Evolutionary conservation across 2,888 invertebrate species (phyloP), one percentile per base, ranked within the genome.

Genomic region (Tinea pellionella): DNA sequence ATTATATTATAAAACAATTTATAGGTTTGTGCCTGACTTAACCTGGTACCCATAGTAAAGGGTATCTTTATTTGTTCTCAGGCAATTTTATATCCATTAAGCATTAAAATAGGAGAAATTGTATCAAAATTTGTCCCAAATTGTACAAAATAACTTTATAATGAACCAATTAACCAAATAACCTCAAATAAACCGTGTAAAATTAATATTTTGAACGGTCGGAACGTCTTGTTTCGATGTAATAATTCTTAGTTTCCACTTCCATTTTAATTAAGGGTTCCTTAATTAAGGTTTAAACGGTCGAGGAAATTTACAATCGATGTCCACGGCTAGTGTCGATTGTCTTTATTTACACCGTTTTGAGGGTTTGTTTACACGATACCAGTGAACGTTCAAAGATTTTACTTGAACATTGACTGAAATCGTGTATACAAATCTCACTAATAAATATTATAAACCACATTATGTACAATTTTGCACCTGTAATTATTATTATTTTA

Each of bases 261-360:
- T 24, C 59, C n/a, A 43, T 59, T 59, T 59, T 59, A 59, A 59
- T 59, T 59, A 59, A 59, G 18, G 47, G 43, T 59, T 59, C 47
- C 16, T 32, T 57, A 57, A 57, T 47, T 59, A 47, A 47, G 59
- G 43, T 19, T 43, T 43, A 59, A 43, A 43, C 47, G 59, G 24
- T 43, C 15, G 59, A 64, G 63, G 59, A 66, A 69, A 68, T 70
- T 69, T 62, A 72, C 67, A 68, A 70, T 67, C 67, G 65, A 69
- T 66, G 65, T 67, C 69, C 66, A 65, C 63, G 62, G 62, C 47
- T 43, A 18, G 62, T 73, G 76, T 75, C 69, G 69, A 74, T 76
- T 74, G 66, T 67, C 61, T 71, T 67, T 68, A 69, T 70, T 57
- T 32, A 32, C 57, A 32, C 30, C 13, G 32, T 57, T 16, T 57